Conservation (phyloP, 2,888 invertebrate species). For the Melanostoma mellinum region DNA sequence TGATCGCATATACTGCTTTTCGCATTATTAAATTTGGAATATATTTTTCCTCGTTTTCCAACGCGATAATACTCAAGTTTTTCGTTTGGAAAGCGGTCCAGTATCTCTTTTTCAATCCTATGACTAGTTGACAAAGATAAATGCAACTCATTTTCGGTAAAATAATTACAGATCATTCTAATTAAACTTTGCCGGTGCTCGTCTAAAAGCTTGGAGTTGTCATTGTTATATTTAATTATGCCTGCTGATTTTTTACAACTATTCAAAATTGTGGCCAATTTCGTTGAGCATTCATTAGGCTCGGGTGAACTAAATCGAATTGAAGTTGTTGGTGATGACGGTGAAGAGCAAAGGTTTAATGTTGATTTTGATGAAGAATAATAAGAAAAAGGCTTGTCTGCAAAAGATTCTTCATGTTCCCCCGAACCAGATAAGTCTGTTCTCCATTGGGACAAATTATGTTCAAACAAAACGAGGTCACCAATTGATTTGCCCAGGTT, state of each 20-base stretch:
- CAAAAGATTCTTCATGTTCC: too few species aligned
- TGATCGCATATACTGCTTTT: background rate
- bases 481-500: conserved; percentile 53
- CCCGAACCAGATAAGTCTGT: background rate
- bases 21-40: conserved; percentile 2
- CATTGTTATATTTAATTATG: conserved; percentile 52
- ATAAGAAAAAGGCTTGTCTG: too few species aligned
- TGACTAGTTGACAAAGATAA: conserved; percentile 52
- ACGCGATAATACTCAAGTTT: conserved; percentile 22
- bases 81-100: conserved; percentile 5
- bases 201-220: conserved; percentile 70
- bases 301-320: background rate
- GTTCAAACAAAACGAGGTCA: conserved; percentile 74
- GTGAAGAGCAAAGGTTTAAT: background rate
- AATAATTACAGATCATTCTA: conserved; percentile 59
- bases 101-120: conserved; percentile 70
- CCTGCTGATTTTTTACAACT: background rate
- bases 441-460: conserved; percentile 73
- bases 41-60: conserved; percentile 26
- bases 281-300: background rate
- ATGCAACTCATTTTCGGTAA: conserved; percentile 65
- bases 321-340: background rate
- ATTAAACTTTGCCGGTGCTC: conserved; percentile 67
- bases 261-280: background rate
- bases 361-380: conserved; percentile 33